These are phyloP conservation scores for Drosophila quadrilineata DNA, from an alignment of 1,140 invertebrate species.

Conservation along the genomic window DNA sequence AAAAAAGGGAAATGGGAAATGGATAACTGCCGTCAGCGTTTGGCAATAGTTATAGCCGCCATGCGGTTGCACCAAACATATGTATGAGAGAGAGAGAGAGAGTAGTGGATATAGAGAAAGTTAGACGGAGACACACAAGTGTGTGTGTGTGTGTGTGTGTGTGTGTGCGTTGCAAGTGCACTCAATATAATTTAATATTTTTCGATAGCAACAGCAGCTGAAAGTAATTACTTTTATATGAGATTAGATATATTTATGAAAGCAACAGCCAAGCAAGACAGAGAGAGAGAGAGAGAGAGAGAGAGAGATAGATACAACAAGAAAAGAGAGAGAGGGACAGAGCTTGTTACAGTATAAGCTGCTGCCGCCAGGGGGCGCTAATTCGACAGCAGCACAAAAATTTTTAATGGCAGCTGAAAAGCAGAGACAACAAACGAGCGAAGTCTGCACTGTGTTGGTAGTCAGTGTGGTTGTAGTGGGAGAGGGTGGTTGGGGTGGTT, in stretches of 20 bases:
- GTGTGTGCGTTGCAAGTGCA: constrained; percentile 44
- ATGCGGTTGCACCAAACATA: constrained; percentile 12
- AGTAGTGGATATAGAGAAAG: too few species aligned
- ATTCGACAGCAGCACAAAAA: constrained; percentile 70
- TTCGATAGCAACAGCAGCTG: constrained; percentile 77
- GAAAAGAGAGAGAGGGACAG: too few species aligned
- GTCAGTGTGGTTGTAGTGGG: too few species aligned
- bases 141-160: constrained; percentile 19
- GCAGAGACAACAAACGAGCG: neutral
- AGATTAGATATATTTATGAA: constrained; percentile 77
- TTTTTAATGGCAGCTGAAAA: constrained; percentile 57
- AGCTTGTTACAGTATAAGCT: too few species aligned
- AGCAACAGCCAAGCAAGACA: too few species aligned
- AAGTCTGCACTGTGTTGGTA: too few species aligned
- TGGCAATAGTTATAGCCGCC: constrained; percentile 58
- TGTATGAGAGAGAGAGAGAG: constrained; percentile 4
- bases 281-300: too few species aligned
- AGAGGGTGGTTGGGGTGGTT: too few species aligned
- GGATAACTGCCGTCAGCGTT: constrained; percentile 18
- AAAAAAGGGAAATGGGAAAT: neutral
- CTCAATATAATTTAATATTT: constrained; percentile 80
- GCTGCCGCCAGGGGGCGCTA: too few species aligned
- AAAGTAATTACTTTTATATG: constrained; percentile 78
- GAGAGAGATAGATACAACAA: too few species aligned
- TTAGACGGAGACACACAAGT: too few species aligned